Evolutionary conservation across 2,888 invertebrate genomes (phyloP).

Genomic region (Drosophila planitibia): DNA sequence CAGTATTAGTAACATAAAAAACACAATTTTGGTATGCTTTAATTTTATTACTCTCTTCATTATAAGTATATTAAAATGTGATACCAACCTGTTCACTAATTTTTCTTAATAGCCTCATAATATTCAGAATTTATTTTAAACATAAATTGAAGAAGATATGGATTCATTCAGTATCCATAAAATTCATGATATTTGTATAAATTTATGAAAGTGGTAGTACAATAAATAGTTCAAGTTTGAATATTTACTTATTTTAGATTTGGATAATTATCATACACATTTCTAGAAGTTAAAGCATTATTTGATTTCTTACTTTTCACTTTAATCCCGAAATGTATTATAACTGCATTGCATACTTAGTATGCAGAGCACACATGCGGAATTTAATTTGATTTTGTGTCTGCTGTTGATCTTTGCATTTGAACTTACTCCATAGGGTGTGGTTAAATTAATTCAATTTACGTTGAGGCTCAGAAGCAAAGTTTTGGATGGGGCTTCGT

Average conservation of each 20-base stretch:
- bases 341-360: constrained; percentile 35
- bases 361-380: constrained; percentile 1
- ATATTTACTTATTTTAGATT: neutral
- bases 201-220: neutral
- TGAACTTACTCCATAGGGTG: constrained; percentile 18
- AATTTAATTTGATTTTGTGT: constrained; percentile 10
- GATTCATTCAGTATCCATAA: neutral
- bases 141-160: neutral
- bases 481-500: constrained; percentile 2
- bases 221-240: neutral
- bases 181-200: neutral
- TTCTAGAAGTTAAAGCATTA: neutral
- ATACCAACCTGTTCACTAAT: neutral
- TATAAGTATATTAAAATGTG: neutral
- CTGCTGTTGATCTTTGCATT: constrained; percentile 12
- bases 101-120: neutral
- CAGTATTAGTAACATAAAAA: neutral
- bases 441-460: constrained; percentile 68
- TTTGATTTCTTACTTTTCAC: neutral
- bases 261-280: neutral
- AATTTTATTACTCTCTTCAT: neutral
- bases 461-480: constrained; percentile 2
- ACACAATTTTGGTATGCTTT: neutral
- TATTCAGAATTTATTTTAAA: neutral
- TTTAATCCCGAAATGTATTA: neutral